Evolutionary conservation across 2,888 invertebrate genomes (phyloP), one percentile per base, ranked within the genome.

Genomic region (Smittia aterrima): DNA sequence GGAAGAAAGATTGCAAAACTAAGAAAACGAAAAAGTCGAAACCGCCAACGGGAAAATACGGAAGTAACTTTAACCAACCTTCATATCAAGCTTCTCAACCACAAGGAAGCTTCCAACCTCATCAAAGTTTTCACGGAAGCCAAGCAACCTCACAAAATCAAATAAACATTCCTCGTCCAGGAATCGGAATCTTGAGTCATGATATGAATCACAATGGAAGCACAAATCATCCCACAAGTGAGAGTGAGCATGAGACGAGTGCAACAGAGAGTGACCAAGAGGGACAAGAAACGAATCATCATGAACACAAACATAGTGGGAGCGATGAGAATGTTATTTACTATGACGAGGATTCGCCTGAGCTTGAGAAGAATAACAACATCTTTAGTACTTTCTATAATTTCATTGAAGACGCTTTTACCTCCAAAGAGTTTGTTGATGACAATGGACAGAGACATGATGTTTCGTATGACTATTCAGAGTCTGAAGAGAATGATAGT

Each of bases 211-310:
- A 38, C 24, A 68, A n/a, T 40, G 47, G 32, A 25, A 38, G 24
- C 25, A n/a, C 25, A 41, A 24, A 25, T 22, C 4, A 24, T n/a
- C n/a, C 47, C 20, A 68, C 20, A 18, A 40, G 22, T 22, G 40
- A 40, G 9, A 24, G 24, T 22, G 68, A 47, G 18, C 22, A 53
- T 20, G 68, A 68, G 22, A 13, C 22, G 16, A 47, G 24, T 24
- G 68, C 24, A 20, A 25, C 18, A n/a, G 47, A 68, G 24, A 68
- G 68, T 25, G 20, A 20, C 25, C 24, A 68, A n/a, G 38, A 66
- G 20, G 11, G 16, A 1, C n/a, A 13, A 9, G 66, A 40, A 66
- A 64, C 24, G 25, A 16, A 64, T 16, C 38, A 68, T 22, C 11
- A 13, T 32, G 18, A 11, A 11, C 38, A 32, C 4, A 24, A 47